Percentiles rank a stretch among this genome's conserved stretches.
phyloP scores from a whole-genome alignment of 2,797 vertebrate species.

The Bradypus variegatus region DNA sequence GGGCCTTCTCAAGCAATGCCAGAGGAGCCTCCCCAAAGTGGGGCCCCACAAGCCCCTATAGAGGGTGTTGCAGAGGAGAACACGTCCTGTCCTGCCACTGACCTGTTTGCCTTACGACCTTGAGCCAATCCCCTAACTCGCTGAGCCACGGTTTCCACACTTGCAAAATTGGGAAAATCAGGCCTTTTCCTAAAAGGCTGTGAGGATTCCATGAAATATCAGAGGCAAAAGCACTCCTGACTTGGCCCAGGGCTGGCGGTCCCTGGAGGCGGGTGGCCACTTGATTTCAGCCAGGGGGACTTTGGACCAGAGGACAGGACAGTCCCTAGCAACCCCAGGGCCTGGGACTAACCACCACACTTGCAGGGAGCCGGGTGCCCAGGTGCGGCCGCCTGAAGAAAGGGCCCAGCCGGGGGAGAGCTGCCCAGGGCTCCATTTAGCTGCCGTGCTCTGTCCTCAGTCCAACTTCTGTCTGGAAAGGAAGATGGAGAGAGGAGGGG shows the following conservation, averaged over 20 bases:
- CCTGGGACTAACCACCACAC: not conserved
- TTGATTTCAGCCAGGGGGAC: not conserved
- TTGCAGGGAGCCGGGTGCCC: not conserved
- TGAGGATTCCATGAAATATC: not conserved
- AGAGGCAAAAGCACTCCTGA: not conserved
- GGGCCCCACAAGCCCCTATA: not conserved
- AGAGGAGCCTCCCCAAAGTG: not conserved
- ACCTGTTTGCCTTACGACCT: not conserved
- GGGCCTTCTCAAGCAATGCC: not conserved
- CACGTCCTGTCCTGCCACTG: too few relatives aligned
- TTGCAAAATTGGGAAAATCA: not conserved
- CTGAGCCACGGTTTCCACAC: not conserved
- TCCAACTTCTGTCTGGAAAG: not conserved
- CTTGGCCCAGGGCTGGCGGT: not conserved
- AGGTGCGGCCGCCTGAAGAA: not conserved
- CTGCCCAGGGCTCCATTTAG: not conserved
- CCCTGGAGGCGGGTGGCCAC: not conserved
- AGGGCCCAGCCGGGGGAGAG: not conserved
- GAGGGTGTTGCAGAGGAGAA: not conserved
- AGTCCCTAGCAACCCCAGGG: not conserved
- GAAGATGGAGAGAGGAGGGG: accelerated
- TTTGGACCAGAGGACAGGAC: not conserved
- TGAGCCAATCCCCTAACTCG: not conserved
- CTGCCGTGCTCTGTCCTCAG: not conserved
- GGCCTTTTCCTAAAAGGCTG: not conserved